Conservation (phyloP, 2,797 vertebrate genomes). For the Arvicola amphibius region DNA sequence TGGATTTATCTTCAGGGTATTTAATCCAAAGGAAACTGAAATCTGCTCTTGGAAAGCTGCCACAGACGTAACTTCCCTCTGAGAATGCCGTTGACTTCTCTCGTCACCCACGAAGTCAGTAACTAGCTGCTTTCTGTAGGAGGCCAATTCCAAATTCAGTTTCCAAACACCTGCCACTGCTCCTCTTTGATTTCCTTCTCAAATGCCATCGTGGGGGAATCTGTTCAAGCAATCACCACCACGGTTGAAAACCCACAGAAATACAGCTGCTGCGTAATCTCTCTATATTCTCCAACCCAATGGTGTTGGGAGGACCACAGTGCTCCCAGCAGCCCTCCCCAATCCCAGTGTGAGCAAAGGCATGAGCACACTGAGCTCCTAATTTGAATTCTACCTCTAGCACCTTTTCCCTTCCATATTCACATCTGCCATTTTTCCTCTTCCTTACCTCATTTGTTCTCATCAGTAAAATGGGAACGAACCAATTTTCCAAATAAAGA, state of each 20-base stretch:
- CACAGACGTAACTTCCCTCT: conserved; percentile 39
- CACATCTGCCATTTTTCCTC: background rate
- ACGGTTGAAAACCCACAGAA: background rate
- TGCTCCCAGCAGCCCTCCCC: too few relatives aligned
- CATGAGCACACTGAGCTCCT: too few relatives aligned
- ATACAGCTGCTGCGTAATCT: conserved; percentile 5
- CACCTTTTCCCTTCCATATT: background rate
- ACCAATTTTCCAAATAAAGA: background rate
- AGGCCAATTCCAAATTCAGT: conserved; percentile 71
- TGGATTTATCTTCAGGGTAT: conserved; percentile 31
- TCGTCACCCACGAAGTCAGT: conserved; percentile 51
- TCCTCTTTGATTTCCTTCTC: conserved; percentile 68
- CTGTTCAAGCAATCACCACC: conserved; percentile 47
- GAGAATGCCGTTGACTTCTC: conserved; percentile 36
- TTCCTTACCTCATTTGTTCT: background rate
- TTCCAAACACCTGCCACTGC: conserved; percentile 66
- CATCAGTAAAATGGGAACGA: conserved; percentile 27
- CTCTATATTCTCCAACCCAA: background rate
- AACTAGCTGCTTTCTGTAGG: conserved; percentile 52
- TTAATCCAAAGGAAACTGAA: conserved; percentile 56
- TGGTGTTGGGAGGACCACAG: background rate
- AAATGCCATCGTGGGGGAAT: conserved; percentile 39
- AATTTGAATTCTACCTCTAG: background rate
- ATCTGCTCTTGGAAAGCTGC: conserved; percentile 58
- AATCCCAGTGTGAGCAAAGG: background rate